Evolutionary conservation across 35 echinoderm and acorn worm genomes (phyloP), one percentile per base, ranked within the genome.

Genomic region (Ophiothrix spiculata): DNA sequence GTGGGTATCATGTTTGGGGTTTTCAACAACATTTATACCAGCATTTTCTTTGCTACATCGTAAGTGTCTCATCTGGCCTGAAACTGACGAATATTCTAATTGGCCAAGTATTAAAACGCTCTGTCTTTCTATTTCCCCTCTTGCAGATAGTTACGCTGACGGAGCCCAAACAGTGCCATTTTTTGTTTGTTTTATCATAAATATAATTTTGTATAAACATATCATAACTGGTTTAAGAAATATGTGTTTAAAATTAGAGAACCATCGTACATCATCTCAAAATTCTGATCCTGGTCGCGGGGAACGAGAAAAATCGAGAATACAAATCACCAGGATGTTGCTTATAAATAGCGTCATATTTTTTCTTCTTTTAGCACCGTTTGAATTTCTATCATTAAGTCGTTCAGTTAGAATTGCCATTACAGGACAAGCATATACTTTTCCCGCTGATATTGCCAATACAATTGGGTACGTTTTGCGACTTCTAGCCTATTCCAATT

Each of bases 401-500:
- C 60, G 60, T 15, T 69, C 60, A 15, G 29, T 69, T 25, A 10
- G 60, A 69, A 69, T 15, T 69, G 60, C 60, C 17, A n/a, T n/a
- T 69, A 69, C 60, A 69, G 60, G 60, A 2, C 8, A 69, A n/a
- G 16, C 60, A 4, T 69, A 15, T 69, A n/a, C 25, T n/a, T 69
- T 69, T 6, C 10, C 60, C 29, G 23, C 60, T 12, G 23, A 69
- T 28, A 12, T n/a, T 69, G 60, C 60, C 23, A 69, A 6, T 15
- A 69, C 60, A 69, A 69, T 69, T 69, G 60, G 60, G 1, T 69
- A 69, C 23, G 23, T 69, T n/a, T 69, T 10, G 16, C 60, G 60
- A 10, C 4, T 39, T 6, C 25, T 93, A 35, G 37, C 82, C 1
- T 93, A 93, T 78, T 33, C 86, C 15, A 93, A 93, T 69, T 77